Percentiles rank a stretch among this genome's conserved stretches.
These are phyloP conservation scores for Lontra canadensis DNA, from an alignment of 2,113 vertebrate genomes.

Conservation along the genomic window DNA sequence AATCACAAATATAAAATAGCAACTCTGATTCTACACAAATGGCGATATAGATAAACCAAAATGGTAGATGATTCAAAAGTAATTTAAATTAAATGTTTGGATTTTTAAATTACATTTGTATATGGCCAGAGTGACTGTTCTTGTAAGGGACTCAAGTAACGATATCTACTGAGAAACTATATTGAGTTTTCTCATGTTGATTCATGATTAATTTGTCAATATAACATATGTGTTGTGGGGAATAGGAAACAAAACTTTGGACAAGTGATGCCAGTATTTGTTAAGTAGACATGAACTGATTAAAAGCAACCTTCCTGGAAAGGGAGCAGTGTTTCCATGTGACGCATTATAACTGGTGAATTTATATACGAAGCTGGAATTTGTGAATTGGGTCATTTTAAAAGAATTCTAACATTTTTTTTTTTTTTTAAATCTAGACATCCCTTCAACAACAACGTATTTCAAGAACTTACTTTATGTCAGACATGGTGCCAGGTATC, in stretches of 20 bases:
- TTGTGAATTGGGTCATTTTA: background rate
- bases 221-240: background rate
- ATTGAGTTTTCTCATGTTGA: background rate
- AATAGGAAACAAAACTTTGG: background rate
- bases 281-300: background rate
- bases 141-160: conserved; percentile 8
- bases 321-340: background rate
- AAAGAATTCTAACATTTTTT: background rate
- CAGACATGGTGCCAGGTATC: background rate
- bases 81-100: conserved; percentile 46
- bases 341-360: background rate
- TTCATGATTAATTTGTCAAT: background rate
- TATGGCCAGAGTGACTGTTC: conserved; percentile 11
- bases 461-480: background rate
- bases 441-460: background rate
- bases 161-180: background rate
- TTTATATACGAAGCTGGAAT: background rate
- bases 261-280: background rate
- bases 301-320: conserved; percentile 1
- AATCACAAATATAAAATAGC: conserved; percentile 38
- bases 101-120: conserved; percentile 36
- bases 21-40: conserved; percentile 34
- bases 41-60: conserved; percentile 2
- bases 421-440: background rate
- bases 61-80: conserved; percentile 43